phyloP scores from a whole-genome alignment of 2,888 invertebrate species.

The Zhuqinia jingwanae region DNA sequence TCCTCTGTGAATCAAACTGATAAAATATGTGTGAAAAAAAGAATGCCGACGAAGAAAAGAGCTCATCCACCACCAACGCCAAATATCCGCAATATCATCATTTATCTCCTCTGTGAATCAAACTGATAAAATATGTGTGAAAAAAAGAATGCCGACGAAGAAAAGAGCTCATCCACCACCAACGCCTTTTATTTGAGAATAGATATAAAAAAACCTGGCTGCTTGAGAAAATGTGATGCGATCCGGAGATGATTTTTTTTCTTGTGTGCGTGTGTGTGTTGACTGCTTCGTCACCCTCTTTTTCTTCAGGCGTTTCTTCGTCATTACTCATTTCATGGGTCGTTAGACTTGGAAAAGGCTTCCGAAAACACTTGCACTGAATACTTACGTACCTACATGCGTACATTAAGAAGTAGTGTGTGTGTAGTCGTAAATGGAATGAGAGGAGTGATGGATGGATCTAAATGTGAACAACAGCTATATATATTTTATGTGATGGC shows the following conservation, averaged over 20 bases:
- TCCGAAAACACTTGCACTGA: conserved; percentile 61
- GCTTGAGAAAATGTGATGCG: conserved; percentile 4
- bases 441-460: neutral
- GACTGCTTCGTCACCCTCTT: conserved; percentile 63
- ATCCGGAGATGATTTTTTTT: conserved; percentile 27
- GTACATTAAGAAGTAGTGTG: too few relatives aligned
- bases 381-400: neutral
- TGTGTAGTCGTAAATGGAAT: conserved; percentile 33
- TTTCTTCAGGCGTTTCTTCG: conserved; percentile 64
- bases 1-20: conserved; percentile 30
- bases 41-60: conserved; percentile 5
- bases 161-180: neutral
- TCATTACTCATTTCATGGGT: conserved; percentile 69
- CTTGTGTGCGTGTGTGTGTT: conserved; percentile 20
- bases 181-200: too few relatives aligned
- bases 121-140: conserved; percentile 57
- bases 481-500: conserved; percentile 12
- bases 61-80: neutral
- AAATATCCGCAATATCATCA: conserved; percentile 31
- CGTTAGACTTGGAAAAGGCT: conserved; percentile 60
- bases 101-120: conserved; percentile 36
- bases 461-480: neutral
- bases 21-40: conserved; percentile 58
- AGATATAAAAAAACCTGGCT: too few relatives aligned
- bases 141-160: conserved; percentile 29